Conservation (phyloP, 2,888 invertebrate genomes). For the Eumerus sabulonum region DNA sequence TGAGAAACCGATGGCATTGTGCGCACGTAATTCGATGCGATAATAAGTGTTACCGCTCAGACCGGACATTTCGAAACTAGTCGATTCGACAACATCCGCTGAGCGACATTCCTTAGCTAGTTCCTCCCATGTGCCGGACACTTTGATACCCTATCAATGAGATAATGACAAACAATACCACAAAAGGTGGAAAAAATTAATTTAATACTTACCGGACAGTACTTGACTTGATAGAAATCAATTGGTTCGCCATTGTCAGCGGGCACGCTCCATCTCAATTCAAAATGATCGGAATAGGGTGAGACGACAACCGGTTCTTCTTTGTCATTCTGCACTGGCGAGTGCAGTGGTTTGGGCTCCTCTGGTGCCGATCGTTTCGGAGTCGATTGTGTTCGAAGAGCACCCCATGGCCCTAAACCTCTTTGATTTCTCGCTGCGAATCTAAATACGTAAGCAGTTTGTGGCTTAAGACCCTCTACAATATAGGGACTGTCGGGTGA, state of each 20-base stretch:
- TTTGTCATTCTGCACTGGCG: conserved; percentile 78
- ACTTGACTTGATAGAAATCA: conserved; percentile 88
- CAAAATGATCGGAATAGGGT: conserved; percentile 87
- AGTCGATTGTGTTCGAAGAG: conserved; percentile 84
- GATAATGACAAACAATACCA: neutral
- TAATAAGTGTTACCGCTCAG: conserved; percentile 90
- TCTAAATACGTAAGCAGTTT: conserved; percentile 87
- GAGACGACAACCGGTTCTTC: conserved; percentile 81
- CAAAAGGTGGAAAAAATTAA: neutral
- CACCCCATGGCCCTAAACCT: conserved; percentile 88
- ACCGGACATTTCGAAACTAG: conserved; percentile 84
- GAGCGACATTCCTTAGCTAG: conserved; percentile 81
- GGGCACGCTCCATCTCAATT: conserved; percentile 91
- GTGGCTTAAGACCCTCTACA: conserved; percentile 88
- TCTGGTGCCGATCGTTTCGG: conserved; percentile 89
- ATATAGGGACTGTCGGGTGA: conserved; percentile 89
- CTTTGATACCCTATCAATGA: conserved; percentile 82
- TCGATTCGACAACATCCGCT: conserved; percentile 83
- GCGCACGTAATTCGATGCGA: conserved; percentile 90
- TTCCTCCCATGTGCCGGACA: conserved; percentile 84
- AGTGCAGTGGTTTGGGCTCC: conserved; percentile 83
- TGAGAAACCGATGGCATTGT: conserved; percentile 91
- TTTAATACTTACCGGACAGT: conserved; percentile 85
- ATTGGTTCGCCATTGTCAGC: conserved; percentile 94
- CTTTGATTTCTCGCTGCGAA: conserved; percentile 93